Evolutionary conservation across 1,140 invertebrate genomes (phyloP), one percentile per base, ranked within the genome.

Genomic region (Samia ricini): DNA sequence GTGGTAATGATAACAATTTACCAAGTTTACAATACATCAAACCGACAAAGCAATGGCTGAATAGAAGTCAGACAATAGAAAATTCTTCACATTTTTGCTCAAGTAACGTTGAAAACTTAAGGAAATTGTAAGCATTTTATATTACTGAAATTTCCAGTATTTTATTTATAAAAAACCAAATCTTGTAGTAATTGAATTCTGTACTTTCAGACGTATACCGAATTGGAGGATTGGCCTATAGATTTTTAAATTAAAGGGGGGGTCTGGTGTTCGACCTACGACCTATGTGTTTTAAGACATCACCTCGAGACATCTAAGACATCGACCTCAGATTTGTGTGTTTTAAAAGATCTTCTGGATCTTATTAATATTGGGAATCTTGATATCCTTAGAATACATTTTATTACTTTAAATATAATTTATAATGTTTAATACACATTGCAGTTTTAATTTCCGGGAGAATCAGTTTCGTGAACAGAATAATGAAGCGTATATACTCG

Each of bases 41-140:
- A 60, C 63, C 81, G 0, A 87, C 84, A 18, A 68, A 74, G 60
- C 82, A 84, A 64, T 85, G 81, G 81, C 65, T 59, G n/a, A 74
- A 75, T 51, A 76, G 71, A 66, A 74, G 74, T 52, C 61, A 73
- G 5, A 57, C 57, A 22, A 59, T 19, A 7, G 50, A 66, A 24
- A 62, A 66, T 19, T 21, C 42, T n/a, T 6, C 21, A 18, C 24
- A 3, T 22, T 56, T 7, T 22, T n/a, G 6, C 1, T 18, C 36
- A 48, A 60, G 24, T 56, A 49, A 74, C 50, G 51, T 83, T 12
- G 74, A 81, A 61, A 68, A 63, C 29, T 60, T 83, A 42, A 60
- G 69, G 36, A 85, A 81, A 70, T 56, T 80, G 82, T 85, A 74
- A 71, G 75, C 21, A 24, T 56, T 15, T 42, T 52, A 21, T 52